Evolutionary conservation across 2,797 vertebrate species (phyloP).

Genomic region (Brotula barbata): DNA sequence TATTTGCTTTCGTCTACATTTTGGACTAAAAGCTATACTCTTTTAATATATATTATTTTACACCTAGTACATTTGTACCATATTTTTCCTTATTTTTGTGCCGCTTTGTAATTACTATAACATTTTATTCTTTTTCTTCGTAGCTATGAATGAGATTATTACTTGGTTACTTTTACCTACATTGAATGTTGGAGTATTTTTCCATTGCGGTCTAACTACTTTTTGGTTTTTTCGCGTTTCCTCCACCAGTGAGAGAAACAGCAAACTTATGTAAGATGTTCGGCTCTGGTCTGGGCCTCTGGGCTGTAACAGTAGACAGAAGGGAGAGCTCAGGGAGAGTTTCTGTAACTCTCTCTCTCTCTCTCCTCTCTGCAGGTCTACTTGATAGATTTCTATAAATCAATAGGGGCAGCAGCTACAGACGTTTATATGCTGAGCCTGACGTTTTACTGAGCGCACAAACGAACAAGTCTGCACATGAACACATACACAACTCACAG

Average conservation of each 20-base stretch:
- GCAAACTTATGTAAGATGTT: neutral
- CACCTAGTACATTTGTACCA: too few species aligned
- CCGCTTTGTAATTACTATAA: too few species aligned
- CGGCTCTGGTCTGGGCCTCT: neutral
- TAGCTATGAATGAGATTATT: too few species aligned
- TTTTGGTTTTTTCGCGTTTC: too few species aligned
- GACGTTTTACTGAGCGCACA: slow-evolving; percentile 33
- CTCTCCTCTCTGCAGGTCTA: slow-evolving; percentile 4
- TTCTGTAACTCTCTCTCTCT: slow-evolving; percentile 4
- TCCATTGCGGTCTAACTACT: too few species aligned
- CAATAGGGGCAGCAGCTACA: slow-evolving; percentile 27
- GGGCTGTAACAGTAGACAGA: slow-evolving; percentile 2
- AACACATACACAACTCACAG: slow-evolving; percentile 9
- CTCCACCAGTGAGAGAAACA: neutral
- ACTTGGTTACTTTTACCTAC: too few species aligned
- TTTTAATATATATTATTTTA: too few species aligned
- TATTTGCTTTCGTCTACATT: too few species aligned
- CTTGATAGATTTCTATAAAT: slow-evolving; percentile 37
- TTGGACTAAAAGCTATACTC: too few species aligned
- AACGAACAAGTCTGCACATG: slow-evolving; percentile 3
- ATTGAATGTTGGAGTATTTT: too few species aligned
- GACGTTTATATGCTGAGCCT: slow-evolving; percentile 26
- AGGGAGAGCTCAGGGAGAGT: slow-evolving; percentile 4
- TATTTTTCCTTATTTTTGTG: too few species aligned
- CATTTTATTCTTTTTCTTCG: too few species aligned